These are phyloP conservation scores for Eira barbara DNA, from an alignment of 2,113 vertebrate genomes.

Conservation along the genomic window DNA sequence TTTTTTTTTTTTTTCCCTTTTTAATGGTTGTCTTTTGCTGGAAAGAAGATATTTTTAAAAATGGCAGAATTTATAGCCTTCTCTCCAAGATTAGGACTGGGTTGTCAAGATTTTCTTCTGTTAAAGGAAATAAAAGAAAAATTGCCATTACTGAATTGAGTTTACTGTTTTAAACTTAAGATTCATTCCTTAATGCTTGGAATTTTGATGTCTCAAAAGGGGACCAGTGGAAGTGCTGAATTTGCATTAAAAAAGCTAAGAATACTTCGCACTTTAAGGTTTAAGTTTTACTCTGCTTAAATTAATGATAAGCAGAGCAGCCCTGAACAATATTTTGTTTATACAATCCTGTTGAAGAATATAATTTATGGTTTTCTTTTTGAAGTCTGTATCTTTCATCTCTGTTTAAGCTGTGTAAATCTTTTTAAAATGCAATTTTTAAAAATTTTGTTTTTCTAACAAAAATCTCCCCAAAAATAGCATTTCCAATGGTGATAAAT, in stretches of 20 bases:
- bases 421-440: slow-evolving; percentile 68
- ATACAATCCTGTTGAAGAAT: slow-evolving; percentile 66
- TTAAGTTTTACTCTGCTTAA: slow-evolving; percentile 59
- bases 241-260: slow-evolving; percentile 58
- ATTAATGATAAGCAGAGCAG: slow-evolving; percentile 47
- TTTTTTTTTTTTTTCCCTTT: not conserved
- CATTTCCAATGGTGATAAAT: slow-evolving; percentile 63
- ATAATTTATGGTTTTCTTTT: slow-evolving; percentile 68
- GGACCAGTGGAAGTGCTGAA: slow-evolving; percentile 40
- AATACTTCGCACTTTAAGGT: slow-evolving; percentile 65
- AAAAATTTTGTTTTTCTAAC: slow-evolving; percentile 62
- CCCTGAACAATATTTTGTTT: slow-evolving; percentile 67
- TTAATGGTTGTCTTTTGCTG: slow-evolving; percentile 29
- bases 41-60: not conserved
- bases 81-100: slow-evolving; percentile 32
- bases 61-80: not conserved
- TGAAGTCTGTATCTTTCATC: slow-evolving; percentile 59
- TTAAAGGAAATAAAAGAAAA: slow-evolving; percentile 54
- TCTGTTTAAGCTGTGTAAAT: slow-evolving; percentile 63
- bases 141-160: slow-evolving; percentile 30
- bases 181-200: slow-evolving; percentile 51
- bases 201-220: slow-evolving; percentile 43
- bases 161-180: slow-evolving; percentile 44
- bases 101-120: slow-evolving; percentile 55
- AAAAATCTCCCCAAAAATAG: slow-evolving; percentile 33